Evolutionary conservation across 2,797 vertebrate genomes (phyloP).

Genomic region (Danio kyathit): DNA sequence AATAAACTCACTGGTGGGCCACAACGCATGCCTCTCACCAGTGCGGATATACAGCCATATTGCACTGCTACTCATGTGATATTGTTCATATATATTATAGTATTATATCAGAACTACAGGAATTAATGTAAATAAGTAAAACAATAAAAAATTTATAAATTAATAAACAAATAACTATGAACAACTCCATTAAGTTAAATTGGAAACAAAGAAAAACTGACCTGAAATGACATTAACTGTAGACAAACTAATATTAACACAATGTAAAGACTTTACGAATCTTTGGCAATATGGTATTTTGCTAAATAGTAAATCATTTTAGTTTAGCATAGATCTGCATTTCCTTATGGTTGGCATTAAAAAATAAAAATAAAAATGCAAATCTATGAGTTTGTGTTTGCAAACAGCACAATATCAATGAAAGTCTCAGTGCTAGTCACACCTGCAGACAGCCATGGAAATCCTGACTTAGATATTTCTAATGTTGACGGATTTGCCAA

Average conservation of each 20-base stretch:
- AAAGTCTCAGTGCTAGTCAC: not conserved
- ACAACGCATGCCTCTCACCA: too few relatives aligned
- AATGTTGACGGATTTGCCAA: conserved; percentile 19
- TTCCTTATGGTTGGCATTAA: not conserved
- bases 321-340: conserved; percentile 18
- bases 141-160: not conserved
- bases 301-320: not conserved
- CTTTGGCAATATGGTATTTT: not conserved
- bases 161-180: not conserved
- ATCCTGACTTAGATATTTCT: conserved; percentile 5
- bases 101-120: too few relatives aligned
- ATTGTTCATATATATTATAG: too few relatives aligned
- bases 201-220: not conserved
- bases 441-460: not conserved
- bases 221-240: not conserved
- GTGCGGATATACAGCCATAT: too few relatives aligned
- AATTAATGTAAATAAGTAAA: too few relatives aligned
- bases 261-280: too few relatives aligned
- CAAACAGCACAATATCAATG: not conserved
- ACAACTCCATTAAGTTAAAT: too few relatives aligned
- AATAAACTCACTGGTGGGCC: too few relatives aligned
- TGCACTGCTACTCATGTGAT: too few relatives aligned
- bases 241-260: not conserved
- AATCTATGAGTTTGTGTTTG: not conserved
- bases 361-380: not conserved